Evolutionary conservation across 2,797 vertebrate species (phyloP).

Genomic region (Crax fasciolata): DNA sequence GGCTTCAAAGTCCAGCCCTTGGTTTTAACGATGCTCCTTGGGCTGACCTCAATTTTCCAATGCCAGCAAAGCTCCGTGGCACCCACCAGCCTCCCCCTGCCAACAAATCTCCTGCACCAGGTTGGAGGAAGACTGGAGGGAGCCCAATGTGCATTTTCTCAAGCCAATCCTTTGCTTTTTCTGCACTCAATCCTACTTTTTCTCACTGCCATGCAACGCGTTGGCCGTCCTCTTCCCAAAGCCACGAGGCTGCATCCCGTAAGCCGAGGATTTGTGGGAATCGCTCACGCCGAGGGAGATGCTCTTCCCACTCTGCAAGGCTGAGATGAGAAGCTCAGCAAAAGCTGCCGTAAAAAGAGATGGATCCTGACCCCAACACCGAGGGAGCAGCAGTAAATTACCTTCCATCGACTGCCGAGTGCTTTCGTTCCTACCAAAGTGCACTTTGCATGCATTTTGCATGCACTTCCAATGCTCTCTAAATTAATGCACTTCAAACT

Average conservation of each 20-base stretch:
- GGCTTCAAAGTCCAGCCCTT: background rate
- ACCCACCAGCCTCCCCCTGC: background rate
- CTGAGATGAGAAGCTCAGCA: background rate
- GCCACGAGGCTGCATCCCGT: background rate
- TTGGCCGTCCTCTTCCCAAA: background rate
- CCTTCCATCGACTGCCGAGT: background rate
- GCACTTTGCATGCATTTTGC: constrained; percentile 40
- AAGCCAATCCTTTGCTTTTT: background rate
- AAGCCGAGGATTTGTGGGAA: fast-evolving
- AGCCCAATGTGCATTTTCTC: background rate
- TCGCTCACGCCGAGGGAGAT: background rate
- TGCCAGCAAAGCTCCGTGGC: background rate
- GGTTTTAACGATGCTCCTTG: background rate
- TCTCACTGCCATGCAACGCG: fast-evolving
- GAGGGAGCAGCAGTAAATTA: constrained; percentile 29
- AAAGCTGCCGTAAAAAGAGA: background rate
- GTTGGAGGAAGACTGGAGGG: background rate
- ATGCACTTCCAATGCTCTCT: background rate
- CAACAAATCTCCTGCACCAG: background rate
- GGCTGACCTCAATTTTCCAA: background rate
- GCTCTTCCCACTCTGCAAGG: background rate
- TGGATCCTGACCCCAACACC: background rate
- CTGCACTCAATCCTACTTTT: background rate
- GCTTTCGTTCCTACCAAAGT: background rate
- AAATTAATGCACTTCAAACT: background rate